A percentile compares a stretch with the other conserved stretches of the same genome.
phyloP scores from a whole-genome alignment of 2,113 vertebrate genomes.

The Mobula hypostoma region DNA sequence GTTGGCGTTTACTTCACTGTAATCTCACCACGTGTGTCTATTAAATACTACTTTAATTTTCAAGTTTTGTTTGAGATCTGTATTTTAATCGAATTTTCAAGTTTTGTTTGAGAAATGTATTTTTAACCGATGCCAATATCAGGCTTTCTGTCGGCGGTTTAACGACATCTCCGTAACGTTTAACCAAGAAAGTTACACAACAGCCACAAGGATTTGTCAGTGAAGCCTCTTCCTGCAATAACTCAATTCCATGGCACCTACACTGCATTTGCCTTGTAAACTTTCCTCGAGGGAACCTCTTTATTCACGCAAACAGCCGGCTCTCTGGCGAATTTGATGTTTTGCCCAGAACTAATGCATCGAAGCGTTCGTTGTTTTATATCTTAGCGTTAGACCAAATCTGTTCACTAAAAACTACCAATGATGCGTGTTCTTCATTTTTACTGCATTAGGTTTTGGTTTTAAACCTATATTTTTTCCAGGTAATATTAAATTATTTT shows the following conservation, averaged over 20 bases:
- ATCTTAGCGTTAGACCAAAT: not conserved
- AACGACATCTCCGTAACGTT: slow-evolving; percentile 16
- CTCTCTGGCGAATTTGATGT: not conserved
- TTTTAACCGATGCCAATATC: slow-evolving; percentile 1
- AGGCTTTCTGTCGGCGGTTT: not conserved
- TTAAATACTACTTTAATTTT: not conserved
- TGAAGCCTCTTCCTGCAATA: slow-evolving; percentile 23
- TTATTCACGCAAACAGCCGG: not conserved
- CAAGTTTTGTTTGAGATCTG: not conserved
- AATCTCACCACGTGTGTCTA: not conserved
- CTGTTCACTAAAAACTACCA: not conserved
- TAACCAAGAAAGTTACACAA: not conserved
- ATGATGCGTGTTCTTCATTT: not conserved
- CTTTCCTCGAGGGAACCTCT: not conserved
- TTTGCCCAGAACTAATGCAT: not conserved
- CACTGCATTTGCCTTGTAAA: slow-evolving; percentile 8
- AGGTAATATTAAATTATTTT: not conserved
- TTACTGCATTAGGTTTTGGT: not conserved
- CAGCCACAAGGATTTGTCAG: not conserved
- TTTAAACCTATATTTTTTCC: not conserved
- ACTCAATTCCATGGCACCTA: slow-evolving; percentile 20
- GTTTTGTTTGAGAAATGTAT: not conserved
- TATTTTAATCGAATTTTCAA: slow-evolving; percentile 15
- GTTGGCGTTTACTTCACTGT: not conserved
- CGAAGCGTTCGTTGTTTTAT: not conserved